Conservation (phyloP, 2,888 invertebrate genomes). For the Drosophila fulvimacula region DNA sequence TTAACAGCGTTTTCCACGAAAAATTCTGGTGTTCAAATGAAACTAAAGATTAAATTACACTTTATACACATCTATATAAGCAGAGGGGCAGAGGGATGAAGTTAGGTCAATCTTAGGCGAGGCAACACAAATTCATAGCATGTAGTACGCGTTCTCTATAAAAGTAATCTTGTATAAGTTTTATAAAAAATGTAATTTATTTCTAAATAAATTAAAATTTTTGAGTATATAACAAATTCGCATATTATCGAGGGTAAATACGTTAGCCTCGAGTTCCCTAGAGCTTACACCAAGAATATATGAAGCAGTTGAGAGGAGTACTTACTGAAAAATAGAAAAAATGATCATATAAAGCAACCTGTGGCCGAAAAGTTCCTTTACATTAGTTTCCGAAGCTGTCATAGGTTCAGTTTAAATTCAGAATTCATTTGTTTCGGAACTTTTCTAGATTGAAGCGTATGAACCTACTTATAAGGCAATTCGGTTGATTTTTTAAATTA, state of each 20-base stretch:
- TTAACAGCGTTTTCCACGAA: slow-evolving; percentile 37
- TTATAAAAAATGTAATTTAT: slow-evolving; percentile 77
- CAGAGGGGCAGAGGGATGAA: slow-evolving; percentile 17
- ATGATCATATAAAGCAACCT: slow-evolving; percentile 17
- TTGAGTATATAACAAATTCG: slow-evolving; percentile 53
- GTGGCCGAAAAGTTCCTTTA: not conserved
- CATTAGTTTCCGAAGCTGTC: not conserved
- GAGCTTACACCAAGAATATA: not conserved
- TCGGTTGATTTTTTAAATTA: not conserved
- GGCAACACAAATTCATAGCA: slow-evolving; percentile 32
- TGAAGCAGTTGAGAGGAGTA: not conserved
- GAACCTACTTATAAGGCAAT: not conserved
- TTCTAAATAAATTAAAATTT: slow-evolving; percentile 75
- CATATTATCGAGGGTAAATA: not conserved
- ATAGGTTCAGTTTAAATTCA: slow-evolving; percentile 5
- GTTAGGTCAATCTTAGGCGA: slow-evolving; percentile 21
- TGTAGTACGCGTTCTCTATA: slow-evolving; percentile 52
- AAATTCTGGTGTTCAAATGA: slow-evolving; percentile 65
- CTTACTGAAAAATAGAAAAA: not conserved
- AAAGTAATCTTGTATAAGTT: slow-evolving; percentile 70
- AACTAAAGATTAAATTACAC: slow-evolving; percentile 76
- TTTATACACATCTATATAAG: slow-evolving; percentile 42
- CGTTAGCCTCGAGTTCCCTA: too few relatives aligned
- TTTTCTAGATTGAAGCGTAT: slow-evolving; percentile 4
- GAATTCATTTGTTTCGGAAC: slow-evolving; percentile 9